Conservation (phyloP, 2,113 vertebrate genomes). For the Morphnarchus princeps region DNA sequence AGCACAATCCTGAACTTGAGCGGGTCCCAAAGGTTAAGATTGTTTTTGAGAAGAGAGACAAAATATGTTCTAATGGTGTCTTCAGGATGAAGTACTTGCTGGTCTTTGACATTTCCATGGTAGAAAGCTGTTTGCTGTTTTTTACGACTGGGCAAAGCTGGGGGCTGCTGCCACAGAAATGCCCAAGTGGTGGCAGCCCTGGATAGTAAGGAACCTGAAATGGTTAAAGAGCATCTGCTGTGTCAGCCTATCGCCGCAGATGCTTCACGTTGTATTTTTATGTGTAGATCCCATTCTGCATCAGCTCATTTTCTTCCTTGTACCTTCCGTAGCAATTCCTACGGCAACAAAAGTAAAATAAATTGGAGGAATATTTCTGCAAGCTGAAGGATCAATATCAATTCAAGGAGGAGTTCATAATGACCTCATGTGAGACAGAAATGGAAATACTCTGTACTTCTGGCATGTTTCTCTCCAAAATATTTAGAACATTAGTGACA, state of each 20-base stretch:
- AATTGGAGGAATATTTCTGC: constrained; percentile 58
- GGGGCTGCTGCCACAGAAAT: neutral
- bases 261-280: neutral
- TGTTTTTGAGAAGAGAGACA: constrained; percentile 32
- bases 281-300: constrained; percentile 41
- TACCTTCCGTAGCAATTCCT: constrained; percentile 55
- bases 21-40: neutral
- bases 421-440: constrained; percentile 63
- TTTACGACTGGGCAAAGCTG: neutral
- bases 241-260: constrained; percentile 23
- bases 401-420: constrained; percentile 68
- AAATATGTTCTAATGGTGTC: neutral
- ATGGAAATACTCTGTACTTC: constrained; percentile 67
- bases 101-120: neutral
- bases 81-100: constrained; percentile 2
- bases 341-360: constrained; percentile 55
- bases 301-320: constrained; percentile 47
- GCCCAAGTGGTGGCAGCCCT: neutral
- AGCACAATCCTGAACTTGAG: neutral
- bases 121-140: constrained; percentile 6
- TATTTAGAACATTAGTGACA: constrained; percentile 75
- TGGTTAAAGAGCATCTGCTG: constrained; percentile 51
- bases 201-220: constrained; percentile 27
- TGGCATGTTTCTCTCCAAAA: constrained; percentile 72
- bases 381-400: constrained; percentile 68